Percentiles rank a stretch among this genome's conserved stretches.
Conservation (phyloP, 2,113 vertebrate genomes). For the Pampusana beccarii region DNA sequence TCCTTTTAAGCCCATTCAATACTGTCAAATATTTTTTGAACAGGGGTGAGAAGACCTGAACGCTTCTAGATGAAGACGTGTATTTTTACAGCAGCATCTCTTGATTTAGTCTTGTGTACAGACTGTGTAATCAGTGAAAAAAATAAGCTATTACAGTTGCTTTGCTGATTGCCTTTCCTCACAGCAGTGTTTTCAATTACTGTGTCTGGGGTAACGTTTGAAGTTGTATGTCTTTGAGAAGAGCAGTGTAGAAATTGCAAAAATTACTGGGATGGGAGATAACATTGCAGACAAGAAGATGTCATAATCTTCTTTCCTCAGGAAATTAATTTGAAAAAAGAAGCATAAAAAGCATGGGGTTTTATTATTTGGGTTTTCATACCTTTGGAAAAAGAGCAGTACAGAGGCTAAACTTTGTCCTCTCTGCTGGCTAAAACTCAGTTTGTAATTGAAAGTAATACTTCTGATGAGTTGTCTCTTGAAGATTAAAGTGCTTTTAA, state of each 20-base stretch:
- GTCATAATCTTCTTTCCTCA: not conserved
- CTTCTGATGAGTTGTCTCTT: not conserved
- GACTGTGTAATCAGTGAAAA: too few species aligned
- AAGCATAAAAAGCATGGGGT: accelerated
- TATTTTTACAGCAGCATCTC: too few species aligned
- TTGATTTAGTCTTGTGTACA: too few species aligned
- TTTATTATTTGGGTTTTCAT: not conserved
- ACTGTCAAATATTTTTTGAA: not conserved
- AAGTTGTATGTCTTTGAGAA: too few species aligned
- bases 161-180: too few species aligned
- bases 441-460: not conserved
- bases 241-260: too few species aligned
- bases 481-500: not conserved
- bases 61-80: too few species aligned
- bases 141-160: too few species aligned
- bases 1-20: not conserved
- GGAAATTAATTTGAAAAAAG: not conserved
- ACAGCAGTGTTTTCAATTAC: too few species aligned
- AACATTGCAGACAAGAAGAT: not conserved
- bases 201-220: too few species aligned
- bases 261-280: not conserved
- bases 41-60: not conserved
- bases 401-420: too few species aligned
- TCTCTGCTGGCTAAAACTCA: not conserved
- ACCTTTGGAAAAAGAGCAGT: not conserved